Base-by-base conservation (phyloP, 2,888 invertebrate genomes). In the Phania funesta region DNA sequence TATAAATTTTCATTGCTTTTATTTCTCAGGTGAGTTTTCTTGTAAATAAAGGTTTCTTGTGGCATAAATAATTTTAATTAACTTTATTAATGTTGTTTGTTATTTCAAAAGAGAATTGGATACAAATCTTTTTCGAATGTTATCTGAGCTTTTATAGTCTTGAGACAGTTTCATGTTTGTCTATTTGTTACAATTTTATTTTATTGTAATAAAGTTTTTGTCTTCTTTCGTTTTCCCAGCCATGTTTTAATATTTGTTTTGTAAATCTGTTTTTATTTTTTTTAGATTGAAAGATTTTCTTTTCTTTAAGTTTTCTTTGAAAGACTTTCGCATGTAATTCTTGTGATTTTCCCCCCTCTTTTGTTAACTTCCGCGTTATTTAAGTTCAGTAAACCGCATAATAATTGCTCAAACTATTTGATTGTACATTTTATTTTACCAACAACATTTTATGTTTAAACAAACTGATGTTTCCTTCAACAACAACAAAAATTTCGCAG, bases 311-410 rank as follows among this genome's bases (percentile, higher is more conserved):
- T 68, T 56, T 78, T 44, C 16, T 65, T 48, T 78, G 38, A 4
- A 64, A 32, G 29, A 46, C 32, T 64, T 60, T 24, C 48, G 16
- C 64, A 24, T 68, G 62, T 62, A 52, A 29, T 52, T 62, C 60
- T 68, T 54, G 22, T 41, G 9, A 7, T 26, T 62, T 58, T 74
- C 44, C 44, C n/a, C n/a, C 13, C 11, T 41, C 24, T 46, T 35
- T 56, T 65, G 60, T 81, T 76, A 67, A 84, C 84, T 84, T 85
- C 85, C 85, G 85, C 79, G 81, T 81, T 83, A 50, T 81, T 78
- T 67, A 82, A 85, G 85, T 84, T 85, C 84, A 85, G 83, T 84
- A 85, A 85, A 85, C 84, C 84, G 78, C 83, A 84, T 73, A 84
- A 79, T 83, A 82, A 84, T 83, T 82, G 84, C 74, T 76, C 46